phyloP scores from a whole-genome alignment of 1,140 invertebrate genomes.

The Nephila pilipes region DNA sequence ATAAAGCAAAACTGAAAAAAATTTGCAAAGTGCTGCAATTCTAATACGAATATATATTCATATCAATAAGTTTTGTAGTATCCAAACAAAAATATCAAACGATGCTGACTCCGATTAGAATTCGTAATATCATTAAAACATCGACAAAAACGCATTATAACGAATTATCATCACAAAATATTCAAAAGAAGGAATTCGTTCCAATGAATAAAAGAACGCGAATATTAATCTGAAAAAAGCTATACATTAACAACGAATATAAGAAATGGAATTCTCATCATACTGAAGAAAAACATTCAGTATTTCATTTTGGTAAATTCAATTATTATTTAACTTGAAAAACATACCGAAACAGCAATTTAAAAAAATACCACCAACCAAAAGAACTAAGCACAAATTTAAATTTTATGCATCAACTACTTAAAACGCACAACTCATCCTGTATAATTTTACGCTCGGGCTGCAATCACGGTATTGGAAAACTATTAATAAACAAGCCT shows the following conservation, averaged over 20 bases:
- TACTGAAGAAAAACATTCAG: not conserved
- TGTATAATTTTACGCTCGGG: not conserved
- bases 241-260: not conserved
- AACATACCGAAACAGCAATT: not conserved
- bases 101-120: no score
- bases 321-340: not conserved
- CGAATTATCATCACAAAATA: no score
- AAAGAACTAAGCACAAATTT: not conserved
- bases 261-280: not conserved
- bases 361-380: not conserved
- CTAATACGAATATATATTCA: no score
- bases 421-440: not conserved
- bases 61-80: no score
- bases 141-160: no score
- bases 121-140: no score
- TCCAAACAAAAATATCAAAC: no score
- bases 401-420: not conserved
- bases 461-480: constrained; percentile 36
- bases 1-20: no score
- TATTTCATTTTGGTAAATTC: not conserved
- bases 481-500: constrained; percentile 51
- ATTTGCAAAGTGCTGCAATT: no score
- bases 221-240: not conserved
- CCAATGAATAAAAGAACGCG: not conserved
- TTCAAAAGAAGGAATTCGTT: not conserved